These are phyloP conservation scores for Hypomecis atomaria DNA, from an alignment of 2,888 invertebrate genomes.

Conservation along the genomic window DNA sequence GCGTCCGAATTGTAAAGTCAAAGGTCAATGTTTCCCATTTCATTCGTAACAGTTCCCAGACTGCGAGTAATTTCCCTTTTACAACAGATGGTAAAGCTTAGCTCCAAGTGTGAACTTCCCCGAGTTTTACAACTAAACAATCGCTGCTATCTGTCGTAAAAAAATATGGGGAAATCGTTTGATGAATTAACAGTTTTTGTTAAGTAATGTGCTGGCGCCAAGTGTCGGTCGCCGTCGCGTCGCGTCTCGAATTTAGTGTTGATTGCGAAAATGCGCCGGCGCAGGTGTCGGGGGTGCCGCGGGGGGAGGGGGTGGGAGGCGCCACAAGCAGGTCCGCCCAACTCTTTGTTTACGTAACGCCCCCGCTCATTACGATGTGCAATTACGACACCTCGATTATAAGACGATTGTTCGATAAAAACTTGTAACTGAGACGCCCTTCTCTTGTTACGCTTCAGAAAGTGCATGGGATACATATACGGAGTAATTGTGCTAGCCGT, in stretches of 20 bases:
- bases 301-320: slow-evolving; percentile 46
- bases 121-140: slow-evolving; percentile 35
- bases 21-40: background rate
- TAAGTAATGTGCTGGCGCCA: slow-evolving; percentile 55
- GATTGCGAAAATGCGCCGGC: slow-evolving; percentile 74
- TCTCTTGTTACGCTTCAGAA: slow-evolving; percentile 33
- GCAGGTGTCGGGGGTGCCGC: slow-evolving; percentile 60
- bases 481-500: slow-evolving; percentile 5
- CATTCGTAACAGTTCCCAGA: slow-evolving; percentile 18
- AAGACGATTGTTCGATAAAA: slow-evolving; percentile 41
- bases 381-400: slow-evolving; percentile 58
- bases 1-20: too few relatives aligned
- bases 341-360: slow-evolving; percentile 82
- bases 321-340: slow-evolving; percentile 78
- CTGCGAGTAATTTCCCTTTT: slow-evolving; percentile 13
- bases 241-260: slow-evolving; percentile 55
- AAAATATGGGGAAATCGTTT: slow-evolving; percentile 34
- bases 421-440: slow-evolving; percentile 37
- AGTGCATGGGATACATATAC: slow-evolving; percentile 3
- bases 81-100: slow-evolving; percentile 23
- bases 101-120: slow-evolving; percentile 30
- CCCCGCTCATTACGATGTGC: slow-evolving; percentile 74
- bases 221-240: slow-evolving; percentile 36
- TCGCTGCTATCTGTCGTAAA: slow-evolving; percentile 37
- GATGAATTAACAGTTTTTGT: slow-evolving; percentile 43